Conservation (phyloP, 2,113 vertebrate species). For the Takifugu bimaculatus region DNA sequence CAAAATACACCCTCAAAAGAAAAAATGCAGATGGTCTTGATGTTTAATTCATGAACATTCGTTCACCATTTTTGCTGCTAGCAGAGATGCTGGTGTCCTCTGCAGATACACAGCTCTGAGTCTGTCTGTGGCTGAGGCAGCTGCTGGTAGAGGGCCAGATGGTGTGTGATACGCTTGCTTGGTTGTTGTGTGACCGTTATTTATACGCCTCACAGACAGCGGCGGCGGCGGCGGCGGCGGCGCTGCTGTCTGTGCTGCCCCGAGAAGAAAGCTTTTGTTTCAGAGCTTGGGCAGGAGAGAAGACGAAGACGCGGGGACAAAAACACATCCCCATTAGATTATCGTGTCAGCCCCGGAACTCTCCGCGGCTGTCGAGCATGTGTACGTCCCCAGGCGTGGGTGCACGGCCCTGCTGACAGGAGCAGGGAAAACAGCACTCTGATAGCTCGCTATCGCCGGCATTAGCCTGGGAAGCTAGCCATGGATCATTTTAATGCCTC, state of each 20-base stretch:
- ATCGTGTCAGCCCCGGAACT: constrained; percentile 53
- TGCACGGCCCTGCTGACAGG: constrained; percentile 35
- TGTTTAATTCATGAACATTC: no score
- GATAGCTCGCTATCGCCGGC: constrained; percentile 64
- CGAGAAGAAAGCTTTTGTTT: constrained; percentile 50
- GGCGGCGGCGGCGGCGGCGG: constrained; percentile 16
- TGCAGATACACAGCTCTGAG: constrained; percentile 8
- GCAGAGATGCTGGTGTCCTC: constrained; percentile 20
- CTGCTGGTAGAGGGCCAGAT: constrained; percentile 62
- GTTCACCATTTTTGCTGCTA: constrained; percentile 5
- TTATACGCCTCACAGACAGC: constrained; percentile 57
- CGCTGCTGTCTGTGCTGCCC: no score
- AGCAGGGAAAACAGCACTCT: constrained; percentile 40
- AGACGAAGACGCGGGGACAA: constrained; percentile 26
- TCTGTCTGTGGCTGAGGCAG: constrained; percentile 47
- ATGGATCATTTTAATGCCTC: constrained; percentile 71
- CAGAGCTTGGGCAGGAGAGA: constrained; percentile 26
- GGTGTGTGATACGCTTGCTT: constrained; percentile 71
- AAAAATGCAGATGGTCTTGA: no score
- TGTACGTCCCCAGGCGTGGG: constrained; percentile 25
- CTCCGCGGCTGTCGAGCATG: constrained; percentile 26
- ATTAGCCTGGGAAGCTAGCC: constrained; percentile 50
- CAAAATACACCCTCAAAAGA: no score
- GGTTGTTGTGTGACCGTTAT: constrained; percentile 58
- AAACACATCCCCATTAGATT: constrained; percentile 69